Evolutionary conservation across 2,888 invertebrate species (phyloP).

Genomic region (Oligia fasciuncula): DNA sequence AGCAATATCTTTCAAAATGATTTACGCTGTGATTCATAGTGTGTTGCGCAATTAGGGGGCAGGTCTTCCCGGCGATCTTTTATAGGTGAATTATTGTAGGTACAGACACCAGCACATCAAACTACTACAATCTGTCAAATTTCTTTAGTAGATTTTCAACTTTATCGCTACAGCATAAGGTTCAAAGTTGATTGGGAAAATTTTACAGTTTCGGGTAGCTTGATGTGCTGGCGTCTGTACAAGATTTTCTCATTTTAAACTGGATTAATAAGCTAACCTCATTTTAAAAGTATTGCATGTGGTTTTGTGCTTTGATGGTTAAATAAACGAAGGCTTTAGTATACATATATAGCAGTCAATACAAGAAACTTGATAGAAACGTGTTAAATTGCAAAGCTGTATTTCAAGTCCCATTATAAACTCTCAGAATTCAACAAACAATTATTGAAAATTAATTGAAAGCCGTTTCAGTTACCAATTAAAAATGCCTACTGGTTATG

Average conservation of each 20-base stretch:
- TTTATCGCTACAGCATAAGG: too few species aligned
- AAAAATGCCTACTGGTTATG: constrained; percentile 1
- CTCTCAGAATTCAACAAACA: neutral
- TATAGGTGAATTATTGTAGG: neutral
- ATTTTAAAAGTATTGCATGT: neutral
- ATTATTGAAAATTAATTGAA: neutral
- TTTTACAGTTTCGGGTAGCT: too few species aligned
- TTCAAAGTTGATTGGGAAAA: too few species aligned
- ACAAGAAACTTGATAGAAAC: neutral
- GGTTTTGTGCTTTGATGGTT: neutral
- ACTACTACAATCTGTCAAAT: too few species aligned
- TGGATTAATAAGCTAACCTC: neutral
- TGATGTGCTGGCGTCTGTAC: too few species aligned
- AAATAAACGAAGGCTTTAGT: neutral
- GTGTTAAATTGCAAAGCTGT: neutral
- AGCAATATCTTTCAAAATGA: neutral
- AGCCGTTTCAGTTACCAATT: constrained; percentile 9
- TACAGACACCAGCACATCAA: too few species aligned
- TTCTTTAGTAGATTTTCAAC: too few species aligned
- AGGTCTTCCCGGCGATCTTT: neutral
- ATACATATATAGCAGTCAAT: too few species aligned
- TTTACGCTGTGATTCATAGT: neutral
- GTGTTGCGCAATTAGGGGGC: neutral
- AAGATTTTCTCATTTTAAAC: too few species aligned
- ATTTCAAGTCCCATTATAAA: neutral